Percentiles rank a stretch among this genome's conserved stretches.
Conservation (phyloP, 2,113 vertebrate genomes). For the Aphyosemion australe region DNA sequence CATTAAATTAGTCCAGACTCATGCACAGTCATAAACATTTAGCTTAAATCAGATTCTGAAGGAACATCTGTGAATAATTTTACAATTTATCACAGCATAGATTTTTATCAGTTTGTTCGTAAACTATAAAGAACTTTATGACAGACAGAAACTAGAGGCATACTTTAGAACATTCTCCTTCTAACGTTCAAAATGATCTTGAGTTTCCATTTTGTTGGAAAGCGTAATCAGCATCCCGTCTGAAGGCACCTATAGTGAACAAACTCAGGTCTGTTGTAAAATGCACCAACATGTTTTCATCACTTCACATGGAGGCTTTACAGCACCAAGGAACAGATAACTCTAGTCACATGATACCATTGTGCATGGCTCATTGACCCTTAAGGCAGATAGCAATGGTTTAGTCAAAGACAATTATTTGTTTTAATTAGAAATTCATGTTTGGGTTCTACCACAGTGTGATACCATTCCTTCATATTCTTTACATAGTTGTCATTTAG, state of each 20-base stretch:
- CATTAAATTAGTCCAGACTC: slow-evolving; percentile 24
- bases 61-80: slow-evolving; percentile 37
- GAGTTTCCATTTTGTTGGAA: background rate
- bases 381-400: too few species aligned
- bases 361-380: too few species aligned
- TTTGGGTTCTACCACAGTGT: too few species aligned
- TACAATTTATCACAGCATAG: slow-evolving; percentile 12
- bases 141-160: slow-evolving; percentile 1
- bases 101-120: slow-evolving; percentile 22
- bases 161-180: background rate
- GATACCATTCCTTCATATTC: too few species aligned
- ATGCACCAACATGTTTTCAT: background rate
- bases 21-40: slow-evolving; percentile 29
- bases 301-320: too few species aligned
- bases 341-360: too few species aligned
- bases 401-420: too few species aligned
- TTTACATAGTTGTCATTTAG: too few species aligned
- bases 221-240: background rate
- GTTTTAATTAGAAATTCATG: too few species aligned
- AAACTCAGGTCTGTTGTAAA: background rate
- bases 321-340: too few species aligned
- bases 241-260: background rate
- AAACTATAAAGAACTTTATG: background rate
- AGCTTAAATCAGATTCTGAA: slow-evolving; percentile 26
- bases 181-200: background rate